Base-by-base conservation (phyloP, 92 coral and sea anemone genomes). In the Epizoanthus fatuus region DNA sequence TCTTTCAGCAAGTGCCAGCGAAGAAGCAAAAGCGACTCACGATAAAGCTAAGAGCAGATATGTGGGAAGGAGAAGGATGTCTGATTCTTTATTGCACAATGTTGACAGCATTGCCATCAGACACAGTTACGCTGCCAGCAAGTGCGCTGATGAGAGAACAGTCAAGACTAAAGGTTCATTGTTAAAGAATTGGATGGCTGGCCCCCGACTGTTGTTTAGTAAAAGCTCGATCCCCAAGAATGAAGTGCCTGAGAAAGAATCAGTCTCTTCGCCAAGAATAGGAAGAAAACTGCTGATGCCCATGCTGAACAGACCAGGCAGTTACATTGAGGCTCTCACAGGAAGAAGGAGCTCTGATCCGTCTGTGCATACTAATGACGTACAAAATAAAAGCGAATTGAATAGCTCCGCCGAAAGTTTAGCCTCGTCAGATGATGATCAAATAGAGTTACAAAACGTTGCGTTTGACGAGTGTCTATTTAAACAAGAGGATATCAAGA, bases 281-380 rank as follows among this genome's bases (percentile, higher is more conserved):
- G 81, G 81, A 59, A 51, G 81, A 39, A 76, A 59, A 40, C 69
- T 76, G 3, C n/a, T 76, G 13, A 59, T 76, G 81, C 81, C 81
- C 20, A 76, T 76, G 81, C n/a, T 76, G 35, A 76, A 76, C 52
- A 59, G 81, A 17, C 81, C 81, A 0, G 53, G 69, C 11, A 76
- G 81, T 3, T 76, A 76, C 60, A 19, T 76, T 8, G 55, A 76
- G 13, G 53, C 44, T 38, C 45, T 76, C 51, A 76, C 40, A 58
- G 69, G 81, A 19, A 58, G 81, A 12, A 53, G 81, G 19, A 20
- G 54, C 32, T 76, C 81, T 6, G 81, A 76, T 37, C 81, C 81
- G 1, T 59, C 69, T 4, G 15, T 42, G 13, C 54, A 11, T 54
- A n/a, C 15, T 59, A 4, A 59, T 16, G 35, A 56, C 54, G 6